These are phyloP conservation scores for Archegozetes longisetosus DNA, from an alignment of 1,140 invertebrate species.

Conservation along the genomic window DNA sequence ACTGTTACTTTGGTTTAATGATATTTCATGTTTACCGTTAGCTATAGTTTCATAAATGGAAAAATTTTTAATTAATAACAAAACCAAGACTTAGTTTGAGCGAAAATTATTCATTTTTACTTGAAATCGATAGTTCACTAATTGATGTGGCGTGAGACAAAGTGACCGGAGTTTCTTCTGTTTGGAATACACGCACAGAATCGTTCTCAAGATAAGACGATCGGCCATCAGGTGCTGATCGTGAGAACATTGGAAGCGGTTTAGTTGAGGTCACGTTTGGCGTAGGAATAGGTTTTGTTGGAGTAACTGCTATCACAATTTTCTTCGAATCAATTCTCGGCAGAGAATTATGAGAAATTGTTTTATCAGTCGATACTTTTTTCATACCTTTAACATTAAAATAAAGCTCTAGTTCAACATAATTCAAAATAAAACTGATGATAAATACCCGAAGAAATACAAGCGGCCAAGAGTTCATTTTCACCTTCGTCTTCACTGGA, in stretches of 20 bases:
- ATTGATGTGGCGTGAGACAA: constrained; percentile 59
- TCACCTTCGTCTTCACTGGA: background rate
- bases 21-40: too few species aligned
- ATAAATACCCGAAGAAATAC: background rate
- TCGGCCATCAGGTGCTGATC: background rate
- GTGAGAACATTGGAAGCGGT: background rate
- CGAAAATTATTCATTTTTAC: too few species aligned
- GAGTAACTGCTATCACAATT: background rate
- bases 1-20: too few species aligned
- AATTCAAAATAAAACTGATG: too few species aligned
- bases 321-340: background rate
- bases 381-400: too few species aligned
- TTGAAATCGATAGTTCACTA: constrained; percentile 44
- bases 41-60: too few species aligned
- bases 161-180: constrained; percentile 61
- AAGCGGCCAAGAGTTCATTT: background rate
- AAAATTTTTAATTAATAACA: too few species aligned
- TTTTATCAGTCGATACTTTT: background rate
- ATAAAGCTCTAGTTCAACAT: too few species aligned
- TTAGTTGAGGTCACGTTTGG: background rate
- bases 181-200: constrained; percentile 42
- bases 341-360: background rate
- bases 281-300: background rate
- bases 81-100: too few species aligned
- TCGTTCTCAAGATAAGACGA: background rate